Percentiles rank a stretch among this genome's conserved stretches.
These are phyloP conservation scores for Aphis craccivora DNA, from an alignment of 1,140 invertebrate genomes.

Conservation along the genomic window DNA sequence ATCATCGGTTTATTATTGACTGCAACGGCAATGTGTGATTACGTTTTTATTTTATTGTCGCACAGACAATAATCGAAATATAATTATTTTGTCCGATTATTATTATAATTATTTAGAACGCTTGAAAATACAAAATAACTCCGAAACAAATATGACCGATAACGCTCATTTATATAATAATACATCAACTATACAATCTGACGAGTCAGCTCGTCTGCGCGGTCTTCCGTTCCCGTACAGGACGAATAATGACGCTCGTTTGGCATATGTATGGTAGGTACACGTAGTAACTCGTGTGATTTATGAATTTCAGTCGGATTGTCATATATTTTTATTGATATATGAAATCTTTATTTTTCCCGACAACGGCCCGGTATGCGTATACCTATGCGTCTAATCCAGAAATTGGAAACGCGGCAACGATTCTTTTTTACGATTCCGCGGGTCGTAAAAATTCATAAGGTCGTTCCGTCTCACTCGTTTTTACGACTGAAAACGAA, in stretches of 20 bases:
- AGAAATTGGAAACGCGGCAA: slow-evolving; percentile 17
- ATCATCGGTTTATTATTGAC: no score
- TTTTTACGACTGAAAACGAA: slow-evolving; percentile 27
- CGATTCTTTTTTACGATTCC: slow-evolving; percentile 39
- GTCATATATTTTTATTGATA: slow-evolving; percentile 36
- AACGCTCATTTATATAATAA: no score
- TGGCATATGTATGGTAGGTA: neutral
- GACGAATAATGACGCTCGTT: neutral
- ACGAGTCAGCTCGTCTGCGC: neutral
- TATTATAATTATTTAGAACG: neutral
- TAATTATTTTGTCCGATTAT: neutral
- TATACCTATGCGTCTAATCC: neutral
- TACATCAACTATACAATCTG: neutral
- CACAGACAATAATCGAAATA: neutral
- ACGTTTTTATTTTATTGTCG: neutral
- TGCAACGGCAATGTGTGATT: no score
- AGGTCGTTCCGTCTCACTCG: neutral
- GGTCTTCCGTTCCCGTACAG: neutral
- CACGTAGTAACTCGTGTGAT: neutral
- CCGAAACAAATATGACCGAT: neutral
- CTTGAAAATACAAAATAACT: neutral
- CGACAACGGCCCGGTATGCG: neutral
- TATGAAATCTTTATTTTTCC: slow-evolving; percentile 35
- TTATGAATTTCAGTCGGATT: slow-evolving; percentile 32
- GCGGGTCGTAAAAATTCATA: slow-evolving; percentile 18